These are phyloP conservation scores for Chrysomallon squamiferum DNA, from an alignment of 1,140 invertebrate species.

Conservation along the genomic window DNA sequence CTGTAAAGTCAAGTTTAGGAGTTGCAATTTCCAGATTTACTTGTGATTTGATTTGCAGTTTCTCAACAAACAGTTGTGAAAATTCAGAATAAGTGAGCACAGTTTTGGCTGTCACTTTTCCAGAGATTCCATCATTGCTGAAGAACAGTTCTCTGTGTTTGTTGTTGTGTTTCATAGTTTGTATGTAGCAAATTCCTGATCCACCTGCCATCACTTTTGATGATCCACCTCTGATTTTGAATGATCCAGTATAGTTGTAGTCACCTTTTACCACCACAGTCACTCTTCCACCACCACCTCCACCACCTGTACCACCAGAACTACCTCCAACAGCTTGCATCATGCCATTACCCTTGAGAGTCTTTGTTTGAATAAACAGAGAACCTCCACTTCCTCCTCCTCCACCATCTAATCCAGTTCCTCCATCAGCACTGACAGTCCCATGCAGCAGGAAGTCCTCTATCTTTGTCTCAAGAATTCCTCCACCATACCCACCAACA, in stretches of 20 bases:
- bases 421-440: slow-evolving; percentile 36
- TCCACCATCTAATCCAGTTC: slow-evolving; percentile 24
- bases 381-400: slow-evolving; percentile 46
- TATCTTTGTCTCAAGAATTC: slow-evolving; percentile 3
- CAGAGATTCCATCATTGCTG: slow-evolving; percentile 30
- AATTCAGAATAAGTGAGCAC: too few relatives aligned
- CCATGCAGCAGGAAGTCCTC: slow-evolving; percentile 32
- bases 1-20: slow-evolving; percentile 28
- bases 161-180: slow-evolving; percentile 20
- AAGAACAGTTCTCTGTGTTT: slow-evolving; percentile 21
- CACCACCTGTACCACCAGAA: slow-evolving; percentile 19
- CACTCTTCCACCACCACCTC: slow-evolving; percentile 43
- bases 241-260: slow-evolving; percentile 38
- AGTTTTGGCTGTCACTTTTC: slow-evolving; percentile 19
- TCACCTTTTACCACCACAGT: slow-evolving; percentile 20
- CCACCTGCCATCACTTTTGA: slow-evolving; percentile 34
- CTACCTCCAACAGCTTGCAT: too few relatives aligned
- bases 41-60: slow-evolving; percentile 4
- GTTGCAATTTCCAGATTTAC: slow-evolving; percentile 24
- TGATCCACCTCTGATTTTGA: slow-evolving; percentile 31
- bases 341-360: too few relatives aligned
- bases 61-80: too few relatives aligned
- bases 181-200: slow-evolving; percentile 40
- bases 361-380: too few relatives aligned
- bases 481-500: slow-evolving; percentile 43